Conservation (phyloP, 2,888 invertebrate species). For the Pollenia amentaria region DNA sequence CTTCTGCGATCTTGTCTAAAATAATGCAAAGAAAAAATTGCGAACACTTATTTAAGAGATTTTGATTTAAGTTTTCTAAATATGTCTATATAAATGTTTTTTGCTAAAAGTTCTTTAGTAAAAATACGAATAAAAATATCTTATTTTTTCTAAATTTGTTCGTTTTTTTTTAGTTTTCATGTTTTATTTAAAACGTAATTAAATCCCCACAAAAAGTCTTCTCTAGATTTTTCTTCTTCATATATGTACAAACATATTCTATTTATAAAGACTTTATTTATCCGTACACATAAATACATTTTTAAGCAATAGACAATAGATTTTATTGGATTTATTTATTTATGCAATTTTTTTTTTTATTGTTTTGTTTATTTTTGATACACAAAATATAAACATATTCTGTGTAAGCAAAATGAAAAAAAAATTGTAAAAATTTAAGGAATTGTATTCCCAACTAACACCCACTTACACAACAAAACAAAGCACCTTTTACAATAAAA, state of each 20-base stretch:
- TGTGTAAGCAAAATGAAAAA: background rate
- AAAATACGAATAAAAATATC: too few relatives aligned
- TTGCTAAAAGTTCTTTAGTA: too few relatives aligned
- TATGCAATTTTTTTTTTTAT: background rate
- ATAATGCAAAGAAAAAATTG: too few relatives aligned
- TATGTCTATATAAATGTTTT: too few relatives aligned
- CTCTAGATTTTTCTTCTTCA: too few relatives aligned
- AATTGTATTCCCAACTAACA: slow-evolving; percentile 21
- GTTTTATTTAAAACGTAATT: too few relatives aligned
- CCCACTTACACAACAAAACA: slow-evolving; percentile 39
- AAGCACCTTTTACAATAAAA: background rate
- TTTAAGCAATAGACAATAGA: slow-evolving; percentile 16
- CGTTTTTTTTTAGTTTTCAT: too few relatives aligned
- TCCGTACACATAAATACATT: background rate
- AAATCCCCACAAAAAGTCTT: too few relatives aligned
- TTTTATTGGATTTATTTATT: slow-evolving; percentile 18
- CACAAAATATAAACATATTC: slow-evolving; percentile 12
- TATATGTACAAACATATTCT: background rate
- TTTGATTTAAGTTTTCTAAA: too few relatives aligned
- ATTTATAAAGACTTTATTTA: background rate
- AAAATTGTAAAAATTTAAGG: background rate
- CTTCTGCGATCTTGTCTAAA: too few relatives aligned
- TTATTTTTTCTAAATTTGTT: too few relatives aligned
- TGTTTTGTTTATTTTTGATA: background rate
- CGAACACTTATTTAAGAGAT: too few relatives aligned